Conservation (phyloP, 2,113 vertebrate species). For the Gallinago jamesoni region DNA sequence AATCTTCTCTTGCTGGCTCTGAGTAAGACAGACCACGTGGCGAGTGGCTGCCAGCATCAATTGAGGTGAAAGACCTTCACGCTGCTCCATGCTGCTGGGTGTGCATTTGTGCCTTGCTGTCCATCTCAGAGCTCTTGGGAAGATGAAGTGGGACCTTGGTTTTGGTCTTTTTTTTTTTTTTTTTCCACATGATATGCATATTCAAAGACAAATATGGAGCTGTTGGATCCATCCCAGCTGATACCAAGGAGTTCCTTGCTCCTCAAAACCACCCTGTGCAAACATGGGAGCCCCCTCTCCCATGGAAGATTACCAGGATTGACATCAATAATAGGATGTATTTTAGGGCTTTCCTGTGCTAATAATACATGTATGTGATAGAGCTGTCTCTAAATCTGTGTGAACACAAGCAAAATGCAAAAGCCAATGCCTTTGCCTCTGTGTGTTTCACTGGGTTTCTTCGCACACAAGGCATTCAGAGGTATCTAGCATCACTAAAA, state of each 20-base stretch:
- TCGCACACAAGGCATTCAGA: neutral
- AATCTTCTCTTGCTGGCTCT: neutral
- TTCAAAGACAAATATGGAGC: neutral
- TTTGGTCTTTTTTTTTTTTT: neutral
- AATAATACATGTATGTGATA: neutral
- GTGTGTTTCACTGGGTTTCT: neutral
- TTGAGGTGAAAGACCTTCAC: neutral
- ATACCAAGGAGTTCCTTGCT: neutral
- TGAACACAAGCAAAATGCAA: neutral
- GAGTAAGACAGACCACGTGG: fast-evolving
- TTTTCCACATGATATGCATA: fast-evolving
- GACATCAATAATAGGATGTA: neutral
- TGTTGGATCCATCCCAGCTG: neutral
- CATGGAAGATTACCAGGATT: neutral
- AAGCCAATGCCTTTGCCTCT: neutral
- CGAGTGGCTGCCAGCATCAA: neutral
- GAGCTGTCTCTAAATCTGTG: neutral
- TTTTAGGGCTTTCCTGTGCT: neutral
- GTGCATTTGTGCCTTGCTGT: neutral
- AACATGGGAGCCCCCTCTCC: neutral
- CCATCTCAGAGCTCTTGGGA: neutral
- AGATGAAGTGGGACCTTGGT: neutral
- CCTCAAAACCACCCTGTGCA: neutral
- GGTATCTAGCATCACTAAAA: neutral
- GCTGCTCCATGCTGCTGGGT: neutral